These are phyloP conservation scores for Mimas tiliae DNA, from an alignment of 2,888 invertebrate species.

Conservation along the genomic window DNA sequence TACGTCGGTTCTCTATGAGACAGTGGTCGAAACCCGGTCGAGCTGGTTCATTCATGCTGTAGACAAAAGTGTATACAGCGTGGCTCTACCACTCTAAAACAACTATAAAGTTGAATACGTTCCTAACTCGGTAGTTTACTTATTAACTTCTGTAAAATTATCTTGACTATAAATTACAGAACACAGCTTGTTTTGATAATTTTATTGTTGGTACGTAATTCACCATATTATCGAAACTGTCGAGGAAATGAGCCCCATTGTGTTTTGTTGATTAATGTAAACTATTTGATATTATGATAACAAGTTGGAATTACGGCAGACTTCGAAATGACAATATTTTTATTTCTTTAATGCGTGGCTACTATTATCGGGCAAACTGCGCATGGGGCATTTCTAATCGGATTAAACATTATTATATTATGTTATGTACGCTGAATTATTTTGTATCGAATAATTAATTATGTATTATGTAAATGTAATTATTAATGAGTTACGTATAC, in stretches of 20 bases:
- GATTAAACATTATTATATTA: too few relatives aligned
- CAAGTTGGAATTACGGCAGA: slow-evolving; percentile 45
- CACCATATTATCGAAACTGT: slow-evolving; percentile 60
- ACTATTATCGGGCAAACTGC: neutral
- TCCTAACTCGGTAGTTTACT: slow-evolving; percentile 15
- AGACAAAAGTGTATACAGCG: too few relatives aligned
- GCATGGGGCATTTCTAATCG: neutral
- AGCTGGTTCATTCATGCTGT: too few relatives aligned
- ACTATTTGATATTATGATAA: slow-evolving; percentile 59
- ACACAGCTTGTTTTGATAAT: slow-evolving; percentile 47
- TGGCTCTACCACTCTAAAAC: neutral
- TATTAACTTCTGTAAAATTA: slow-evolving; percentile 41
- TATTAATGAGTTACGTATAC: too few relatives aligned
- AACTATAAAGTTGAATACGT: neutral
- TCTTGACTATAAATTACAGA: slow-evolving; percentile 44
- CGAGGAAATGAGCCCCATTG: slow-evolving; percentile 65
- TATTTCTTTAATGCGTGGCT: slow-evolving; percentile 24
- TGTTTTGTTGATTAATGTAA: slow-evolving; percentile 64
- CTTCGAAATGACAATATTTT: slow-evolving; percentile 35
- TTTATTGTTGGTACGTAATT: slow-evolving; percentile 52
- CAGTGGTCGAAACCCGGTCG: too few relatives aligned
- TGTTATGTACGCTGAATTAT: too few relatives aligned
- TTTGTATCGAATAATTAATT: too few relatives aligned
- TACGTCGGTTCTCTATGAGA: too few relatives aligned
- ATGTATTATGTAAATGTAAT: too few relatives aligned